Evolutionary conservation across 2,888 invertebrate species (phyloP), one percentile per base, ranked within the genome.

Genomic region (Trichacis sp.): DNA sequence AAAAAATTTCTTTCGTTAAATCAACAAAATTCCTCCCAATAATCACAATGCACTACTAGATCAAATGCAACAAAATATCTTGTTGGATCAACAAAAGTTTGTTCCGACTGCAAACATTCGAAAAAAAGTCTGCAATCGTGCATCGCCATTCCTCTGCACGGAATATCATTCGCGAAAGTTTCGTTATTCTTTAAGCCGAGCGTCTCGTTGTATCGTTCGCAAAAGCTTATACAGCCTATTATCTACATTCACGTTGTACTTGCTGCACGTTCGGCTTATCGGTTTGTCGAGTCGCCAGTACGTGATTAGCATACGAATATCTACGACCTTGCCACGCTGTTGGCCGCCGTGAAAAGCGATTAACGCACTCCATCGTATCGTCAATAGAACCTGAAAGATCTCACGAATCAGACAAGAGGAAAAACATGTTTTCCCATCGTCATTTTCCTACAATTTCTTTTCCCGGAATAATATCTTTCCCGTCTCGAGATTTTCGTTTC

Each of bases 221-320:
- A 59, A 68, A 58, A 46, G 59, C 50, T n/a, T n/a, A n/a, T 49
- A 62, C 55, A 50, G 61, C 59, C 63, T 53, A 71, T 70, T 71
- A 71, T 69, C 69, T 62, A 54, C 56, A 62, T 48, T 55, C 57
- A 68, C 49, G 64, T 52, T 58, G 58, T 61, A 70, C 69, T 70
- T 68, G 64, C 68, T 53, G 67, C 65, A 66, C 70, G 70, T 62
- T 70, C 65, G 67, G 68, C 68, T 75, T 75, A 75, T 75, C 75
- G 74, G 73, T 67, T 68, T 60, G 72, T 70, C 69, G 70, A 69
- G 70, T 64, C 70, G 63, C 64, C 60, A 47, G 57, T 62, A 63
- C 67, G 47, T 55, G 71, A 77, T 78, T 78, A 75, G 75, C 78
- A 78, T 78, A 77, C 75, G 72, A 77, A 78, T 75, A 74, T 73